These are phyloP conservation scores for Coregonus ussuriensis DNA, from an alignment of 2,797 vertebrate genomes.

Conservation along the genomic window DNA sequence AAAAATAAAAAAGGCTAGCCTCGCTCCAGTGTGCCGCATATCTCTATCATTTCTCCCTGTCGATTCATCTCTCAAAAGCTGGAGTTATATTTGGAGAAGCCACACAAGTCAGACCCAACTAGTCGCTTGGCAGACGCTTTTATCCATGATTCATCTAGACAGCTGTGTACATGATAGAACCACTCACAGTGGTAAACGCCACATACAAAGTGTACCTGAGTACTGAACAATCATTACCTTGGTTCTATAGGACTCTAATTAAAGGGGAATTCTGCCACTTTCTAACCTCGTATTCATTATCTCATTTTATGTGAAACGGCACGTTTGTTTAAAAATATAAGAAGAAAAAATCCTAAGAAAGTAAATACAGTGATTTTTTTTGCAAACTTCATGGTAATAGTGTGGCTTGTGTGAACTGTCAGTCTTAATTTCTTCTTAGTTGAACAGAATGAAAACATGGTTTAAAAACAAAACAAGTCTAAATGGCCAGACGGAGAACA, in stretches of 20 bases:
- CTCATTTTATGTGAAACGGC: too few species aligned
- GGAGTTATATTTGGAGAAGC: constrained; percentile 65
- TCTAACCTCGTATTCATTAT: too few species aligned
- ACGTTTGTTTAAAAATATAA: too few species aligned
- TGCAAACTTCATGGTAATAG: neutral
- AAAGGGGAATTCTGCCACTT: too few species aligned
- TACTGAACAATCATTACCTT: constrained; percentile 3
- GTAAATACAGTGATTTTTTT: too few species aligned
- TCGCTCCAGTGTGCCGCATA: constrained; percentile 36
- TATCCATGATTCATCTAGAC: constrained; percentile 63
- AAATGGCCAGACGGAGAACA: neutral
- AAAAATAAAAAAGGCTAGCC: neutral
- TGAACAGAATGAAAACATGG: too few species aligned
- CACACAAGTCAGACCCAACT: constrained; percentile 46
- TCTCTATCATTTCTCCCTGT: constrained; percentile 41
- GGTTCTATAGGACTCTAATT: neutral
- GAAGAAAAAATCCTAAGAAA: too few species aligned
- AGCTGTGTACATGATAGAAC: constrained; percentile 57
- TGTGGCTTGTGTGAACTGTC: neutral
- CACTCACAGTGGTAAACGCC: constrained; percentile 48
- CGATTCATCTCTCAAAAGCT: constrained; percentile 55
- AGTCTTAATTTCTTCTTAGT: too few species aligned
- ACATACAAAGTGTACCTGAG: constrained; percentile 16
- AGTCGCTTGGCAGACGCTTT: constrained; percentile 45
- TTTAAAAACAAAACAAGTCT: neutral